Evolutionary conservation across 1,140 invertebrate species (phyloP).

Genomic region (Ceratina australensis): DNA sequence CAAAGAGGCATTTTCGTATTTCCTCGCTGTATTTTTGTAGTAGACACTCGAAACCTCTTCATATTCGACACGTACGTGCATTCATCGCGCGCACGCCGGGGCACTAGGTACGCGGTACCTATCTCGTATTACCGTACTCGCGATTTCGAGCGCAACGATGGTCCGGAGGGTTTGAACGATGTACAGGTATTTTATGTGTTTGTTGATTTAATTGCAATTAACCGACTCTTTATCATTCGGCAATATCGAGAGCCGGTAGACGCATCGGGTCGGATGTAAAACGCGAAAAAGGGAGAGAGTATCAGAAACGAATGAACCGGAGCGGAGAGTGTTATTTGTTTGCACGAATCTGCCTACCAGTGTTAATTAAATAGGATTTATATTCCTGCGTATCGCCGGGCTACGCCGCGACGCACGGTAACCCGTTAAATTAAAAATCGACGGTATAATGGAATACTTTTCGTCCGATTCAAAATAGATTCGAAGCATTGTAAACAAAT

Average conservation of each 20-base stretch:
- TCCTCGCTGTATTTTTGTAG: constrained; percentile 28
- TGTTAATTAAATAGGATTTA: constrained; percentile 63
- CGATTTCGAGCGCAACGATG: constrained; percentile 25
- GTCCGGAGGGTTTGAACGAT: constrained; percentile 10
- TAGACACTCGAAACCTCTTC: constrained; percentile 41
- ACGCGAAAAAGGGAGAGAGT: constrained; percentile 37
- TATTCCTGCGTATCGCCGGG: constrained; percentile 46
- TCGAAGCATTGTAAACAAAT: not conserved
- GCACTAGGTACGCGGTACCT: not conserved
- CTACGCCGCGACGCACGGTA: constrained; percentile 7
- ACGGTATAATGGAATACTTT: constrained; percentile 10
- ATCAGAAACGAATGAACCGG: constrained; percentile 38
- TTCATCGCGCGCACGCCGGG: not conserved
- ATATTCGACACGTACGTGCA: constrained; percentile 16
- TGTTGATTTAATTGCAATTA: constrained; percentile 61
- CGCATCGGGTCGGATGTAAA: constrained; percentile 21
- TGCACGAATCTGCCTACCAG: constrained; percentile 49
- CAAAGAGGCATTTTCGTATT: constrained; percentile 29
- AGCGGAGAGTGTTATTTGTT: constrained; percentile 55
- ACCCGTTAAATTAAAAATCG: constrained; percentile 47
- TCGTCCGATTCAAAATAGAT: not conserved
- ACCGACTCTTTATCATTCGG: constrained; percentile 58
- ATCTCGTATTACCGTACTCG: constrained; percentile 38
- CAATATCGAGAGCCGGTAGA: constrained; percentile 46
- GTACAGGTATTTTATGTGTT: constrained; percentile 50